Conservation (phyloP, 2,888 invertebrate genomes). For the Norana najaformis region DNA sequence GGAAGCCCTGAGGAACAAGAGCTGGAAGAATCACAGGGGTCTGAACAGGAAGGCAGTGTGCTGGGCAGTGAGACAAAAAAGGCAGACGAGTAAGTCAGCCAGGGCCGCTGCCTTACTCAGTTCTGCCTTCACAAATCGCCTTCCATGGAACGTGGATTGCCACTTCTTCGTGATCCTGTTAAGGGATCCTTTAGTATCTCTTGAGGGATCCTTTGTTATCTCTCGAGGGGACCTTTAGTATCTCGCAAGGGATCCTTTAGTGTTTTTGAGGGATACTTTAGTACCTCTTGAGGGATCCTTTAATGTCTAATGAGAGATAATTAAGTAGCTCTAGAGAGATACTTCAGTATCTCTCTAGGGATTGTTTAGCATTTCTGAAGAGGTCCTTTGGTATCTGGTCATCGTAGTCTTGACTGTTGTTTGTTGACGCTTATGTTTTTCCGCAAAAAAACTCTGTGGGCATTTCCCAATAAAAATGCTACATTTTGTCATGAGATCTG, state of each 20-base stretch:
- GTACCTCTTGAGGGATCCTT: neutral
- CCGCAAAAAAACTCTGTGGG: neutral
- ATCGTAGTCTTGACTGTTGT: conserved; percentile 13
- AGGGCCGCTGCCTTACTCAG: conserved; percentile 13
- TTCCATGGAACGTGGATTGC: conserved; percentile 5
- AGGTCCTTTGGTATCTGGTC: conserved; percentile 5
- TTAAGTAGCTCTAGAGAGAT: neutral
- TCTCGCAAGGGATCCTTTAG: neutral
- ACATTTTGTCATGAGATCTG: neutral
- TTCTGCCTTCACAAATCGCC: conserved; percentile 13
- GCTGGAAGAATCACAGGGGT: neutral
- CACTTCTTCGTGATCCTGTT: neutral
- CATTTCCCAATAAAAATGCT: conserved; percentile 4
- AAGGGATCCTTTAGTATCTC: neutral
- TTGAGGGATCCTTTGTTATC: neutral
- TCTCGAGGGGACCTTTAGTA: neutral
- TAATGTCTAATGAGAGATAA: neutral
- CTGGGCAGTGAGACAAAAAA: neutral
- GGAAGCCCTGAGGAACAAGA: neutral
- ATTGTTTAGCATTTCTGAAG: neutral
- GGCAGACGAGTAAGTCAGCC: conserved; percentile 5
- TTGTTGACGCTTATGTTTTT: conserved; percentile 4
- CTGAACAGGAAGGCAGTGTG: neutral
- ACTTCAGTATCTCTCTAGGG: neutral
- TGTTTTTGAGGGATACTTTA: conserved; percentile 1